Evolutionary conservation across 2,888 invertebrate genomes (phyloP), one percentile per base, ranked within the genome.

Genomic region (Megalurothrips usitatus): DNA sequence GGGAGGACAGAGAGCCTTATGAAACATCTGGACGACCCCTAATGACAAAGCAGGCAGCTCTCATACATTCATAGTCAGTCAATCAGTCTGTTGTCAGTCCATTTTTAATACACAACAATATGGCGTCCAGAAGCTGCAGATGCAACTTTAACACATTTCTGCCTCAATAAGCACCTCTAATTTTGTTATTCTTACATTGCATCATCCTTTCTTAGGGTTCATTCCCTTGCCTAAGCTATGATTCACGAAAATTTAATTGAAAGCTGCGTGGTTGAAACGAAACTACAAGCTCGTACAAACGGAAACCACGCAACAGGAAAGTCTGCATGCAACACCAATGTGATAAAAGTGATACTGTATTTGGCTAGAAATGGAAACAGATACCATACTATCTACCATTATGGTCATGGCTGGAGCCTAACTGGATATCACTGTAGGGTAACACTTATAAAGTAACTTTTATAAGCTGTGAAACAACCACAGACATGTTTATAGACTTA

Each of bases 41-140:
- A n/a, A n/a, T 68, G 68, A 75, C 26, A 75, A 75, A 75, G 68
- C 68, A 75, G 68, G 68, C 68, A 75, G 68, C 68, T 23, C 26
- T 75, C 68, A 26, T 75, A 58, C 58, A 75, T 26, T 75, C 68
- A 75, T 12, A 75, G 68, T 75, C 68, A 75, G 68, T 75, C 68
- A 26, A 75, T 75, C 68, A 75, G 68, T 75, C 68, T 75, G 68
- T 75, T 75, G 68, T 23, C 68, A 75, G 68, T 75, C 68, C 68
- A 23, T 23, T 75, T 75, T 75, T 75, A 9, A 75, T 26, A 68
- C 68, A n/a, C 26, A 58, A 43, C 6, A 75, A 26, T 75, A 8
- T 75, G 68, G 26, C 68, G 26, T 75, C 26, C 68, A 26, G 26
- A 75, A 6, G 23, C 26, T 75, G 23, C 12, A 8, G 23, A 8